A percentile compares a stretch with the other conserved stretches of the same genome.
phyloP scores from a whole-genome alignment of 2,113 vertebrate species.

The Typhlomys cinereus region DNA sequence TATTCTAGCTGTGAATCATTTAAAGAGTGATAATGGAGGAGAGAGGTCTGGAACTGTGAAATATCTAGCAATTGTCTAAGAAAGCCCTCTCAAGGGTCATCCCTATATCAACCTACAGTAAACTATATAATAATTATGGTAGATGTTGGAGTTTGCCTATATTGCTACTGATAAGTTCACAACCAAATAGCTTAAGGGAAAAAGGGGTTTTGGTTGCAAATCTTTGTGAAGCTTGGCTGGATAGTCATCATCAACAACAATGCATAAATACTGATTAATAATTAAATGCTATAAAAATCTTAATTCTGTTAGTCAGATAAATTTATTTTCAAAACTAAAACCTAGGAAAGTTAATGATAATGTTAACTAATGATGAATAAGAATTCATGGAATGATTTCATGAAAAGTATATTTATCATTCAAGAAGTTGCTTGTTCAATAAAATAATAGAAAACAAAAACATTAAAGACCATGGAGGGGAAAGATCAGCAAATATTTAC shows the following conservation, averaged over 20 bases:
- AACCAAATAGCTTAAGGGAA: too few species aligned
- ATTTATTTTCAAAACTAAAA: conserved; percentile 6
- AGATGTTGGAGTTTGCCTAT: too few species aligned
- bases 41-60: not conserved
- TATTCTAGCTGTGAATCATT: not conserved
- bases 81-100: not conserved
- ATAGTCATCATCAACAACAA: too few species aligned
- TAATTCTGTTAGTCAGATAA: not conserved
- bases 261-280: not conserved
- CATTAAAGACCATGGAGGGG: not conserved
- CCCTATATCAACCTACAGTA: not conserved
- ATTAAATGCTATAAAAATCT: not conserved
- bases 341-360: conserved; percentile 3
- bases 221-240: too few species aligned
- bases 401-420: not conserved
- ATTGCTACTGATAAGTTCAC: too few species aligned
- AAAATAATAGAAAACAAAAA: not conserved
- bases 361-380: not conserved
- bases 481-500: not conserved
- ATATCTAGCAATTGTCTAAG: not conserved
- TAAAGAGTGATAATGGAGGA: too few species aligned
- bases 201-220: too few species aligned
- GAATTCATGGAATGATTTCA: not conserved
- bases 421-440: not conserved
- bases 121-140: not conserved